Evolutionary conservation across 2,797 vertebrate genomes (phyloP).

Genomic region (Brachyrhaphis roseni): DNA sequence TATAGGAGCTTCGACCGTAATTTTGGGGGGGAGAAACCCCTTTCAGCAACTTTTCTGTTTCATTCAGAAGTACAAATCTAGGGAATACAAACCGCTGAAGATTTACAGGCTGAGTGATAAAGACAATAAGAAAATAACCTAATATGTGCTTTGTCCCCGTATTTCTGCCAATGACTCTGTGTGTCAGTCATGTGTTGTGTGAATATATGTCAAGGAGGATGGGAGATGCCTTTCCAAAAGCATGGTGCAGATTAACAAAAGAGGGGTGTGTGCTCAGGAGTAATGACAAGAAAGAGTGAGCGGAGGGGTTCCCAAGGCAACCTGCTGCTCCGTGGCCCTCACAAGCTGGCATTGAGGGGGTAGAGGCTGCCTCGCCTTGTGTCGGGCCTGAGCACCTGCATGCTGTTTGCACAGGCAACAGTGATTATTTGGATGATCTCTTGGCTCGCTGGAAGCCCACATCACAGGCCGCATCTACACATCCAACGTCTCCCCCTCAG

Average conservation of each 20-base stretch:
- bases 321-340: slow-evolving; percentile 76
- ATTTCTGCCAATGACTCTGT: slow-evolving; percentile 29
- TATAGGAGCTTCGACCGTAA: slow-evolving; percentile 45
- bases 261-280: slow-evolving; percentile 53
- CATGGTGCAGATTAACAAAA: slow-evolving; percentile 68
- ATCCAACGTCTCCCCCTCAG: slow-evolving; percentile 52
- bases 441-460: slow-evolving; percentile 64
- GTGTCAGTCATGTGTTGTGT: slow-evolving; percentile 61
- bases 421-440: slow-evolving; percentile 79
- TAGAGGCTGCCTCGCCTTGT: slow-evolving; percentile 63
- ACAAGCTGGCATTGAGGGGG: slow-evolving; percentile 62
- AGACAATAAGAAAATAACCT: slow-evolving; percentile 54
- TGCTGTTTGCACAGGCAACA: slow-evolving; percentile 77
- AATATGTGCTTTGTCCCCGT: slow-evolving; percentile 12
- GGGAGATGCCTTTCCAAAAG: slow-evolving; percentile 65
- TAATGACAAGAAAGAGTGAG: slow-evolving; percentile 72
- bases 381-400: slow-evolving; percentile 76
- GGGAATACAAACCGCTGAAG: slow-evolving; percentile 14
- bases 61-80: slow-evolving; percentile 36
- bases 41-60: slow-evolving; percentile 25
- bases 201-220: slow-evolving; percentile 56
- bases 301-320: slow-evolving; percentile 79
- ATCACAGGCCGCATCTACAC: slow-evolving; percentile 40
- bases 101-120: slow-evolving; percentile 50
- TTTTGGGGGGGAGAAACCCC: background rate